Evolutionary conservation across 2,797 vertebrate species (phyloP), one percentile per base, ranked within the genome.

Genomic region (Chaetodon trifasciatus): DNA sequence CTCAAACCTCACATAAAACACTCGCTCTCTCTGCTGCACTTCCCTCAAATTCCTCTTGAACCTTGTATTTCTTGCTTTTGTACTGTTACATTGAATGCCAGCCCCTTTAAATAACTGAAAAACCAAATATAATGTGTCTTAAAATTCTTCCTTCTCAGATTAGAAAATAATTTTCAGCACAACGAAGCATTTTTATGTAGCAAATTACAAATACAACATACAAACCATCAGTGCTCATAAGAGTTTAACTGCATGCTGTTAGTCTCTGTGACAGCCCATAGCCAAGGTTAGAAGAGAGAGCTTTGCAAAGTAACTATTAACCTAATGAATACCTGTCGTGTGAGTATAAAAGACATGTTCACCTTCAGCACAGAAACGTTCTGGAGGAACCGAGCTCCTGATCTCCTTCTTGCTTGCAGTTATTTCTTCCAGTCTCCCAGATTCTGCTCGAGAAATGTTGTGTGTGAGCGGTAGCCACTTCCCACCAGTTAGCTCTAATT

Each of bases 331-430:
- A 94, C 92, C 93, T 94, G 93, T 86, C 67, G 82, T 15, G 87
- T 84, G 89, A 93, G 72, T 92, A 95, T 85, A 95, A 94, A 94
- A 94, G 94, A 92, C 94, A 94, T 93, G 91, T 92, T 95, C 92
- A 95, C 94, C 94, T 95, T 94, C 93, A 87, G 91, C 85, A 79
- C 82, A 83, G 74, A 49, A 67, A 57, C 28, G 44, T 67, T 85
- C 56, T 78, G 65, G 74, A 79, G 57, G 71, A 87, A 64, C 50
- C 5, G 50, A 53, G 57, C 58, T 69, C 71, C 77, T 53, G 70
- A 40, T 85, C 70, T 85, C 69, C 80, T 83, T 55, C 78, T 80
- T 17, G 64, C 56, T 70, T 40, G 67, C 19, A 63, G 84, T 24
- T 81, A 35, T 67, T 76, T 24, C 46, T 58, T 74, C 55, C 62